Evolutionary conservation across 1,140 invertebrate genomes (phyloP).

Genomic region (Eupristina koningsbergeri): DNA sequence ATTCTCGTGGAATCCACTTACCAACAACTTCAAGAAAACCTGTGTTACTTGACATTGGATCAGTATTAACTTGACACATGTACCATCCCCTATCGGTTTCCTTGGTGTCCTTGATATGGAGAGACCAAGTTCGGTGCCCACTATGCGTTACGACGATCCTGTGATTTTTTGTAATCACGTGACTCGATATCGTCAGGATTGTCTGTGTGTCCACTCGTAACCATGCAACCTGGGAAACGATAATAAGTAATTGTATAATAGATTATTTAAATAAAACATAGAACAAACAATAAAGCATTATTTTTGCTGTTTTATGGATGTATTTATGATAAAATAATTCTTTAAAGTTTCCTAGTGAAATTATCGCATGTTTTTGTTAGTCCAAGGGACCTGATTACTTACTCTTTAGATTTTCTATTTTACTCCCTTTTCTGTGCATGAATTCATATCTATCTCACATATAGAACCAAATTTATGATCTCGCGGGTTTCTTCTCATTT

Average conservation of each 20-base stretch:
- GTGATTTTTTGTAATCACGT: constrained; percentile 76
- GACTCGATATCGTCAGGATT: constrained; percentile 75
- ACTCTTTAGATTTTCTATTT: too few species aligned
- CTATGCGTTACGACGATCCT: constrained; percentile 76
- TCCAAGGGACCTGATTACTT: too few species aligned
- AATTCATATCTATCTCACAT: too few species aligned
- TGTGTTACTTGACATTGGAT: constrained; percentile 76
- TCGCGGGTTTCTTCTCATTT: too few species aligned
- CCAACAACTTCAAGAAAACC: constrained; percentile 77
- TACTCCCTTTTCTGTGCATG: too few species aligned
- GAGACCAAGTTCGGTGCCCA: constrained; percentile 74
- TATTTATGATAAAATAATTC: too few species aligned
- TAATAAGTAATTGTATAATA: not conserved
- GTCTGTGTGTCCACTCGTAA: constrained; percentile 78
- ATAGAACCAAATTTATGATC: too few species aligned
- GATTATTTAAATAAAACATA: too few species aligned
- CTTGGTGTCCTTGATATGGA: constrained; percentile 73
- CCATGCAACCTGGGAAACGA: constrained; percentile 75
- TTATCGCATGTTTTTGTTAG: too few species aligned
- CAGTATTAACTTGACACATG: constrained; percentile 78
- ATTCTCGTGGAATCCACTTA: constrained; percentile 63
- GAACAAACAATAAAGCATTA: too few species aligned
- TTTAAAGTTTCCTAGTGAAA: too few species aligned
- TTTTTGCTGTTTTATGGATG: too few species aligned
- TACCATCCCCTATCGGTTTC: constrained; percentile 74